Base-by-base conservation (phyloP, 1,140 invertebrate species). In the Ylistrum balloti region DNA sequence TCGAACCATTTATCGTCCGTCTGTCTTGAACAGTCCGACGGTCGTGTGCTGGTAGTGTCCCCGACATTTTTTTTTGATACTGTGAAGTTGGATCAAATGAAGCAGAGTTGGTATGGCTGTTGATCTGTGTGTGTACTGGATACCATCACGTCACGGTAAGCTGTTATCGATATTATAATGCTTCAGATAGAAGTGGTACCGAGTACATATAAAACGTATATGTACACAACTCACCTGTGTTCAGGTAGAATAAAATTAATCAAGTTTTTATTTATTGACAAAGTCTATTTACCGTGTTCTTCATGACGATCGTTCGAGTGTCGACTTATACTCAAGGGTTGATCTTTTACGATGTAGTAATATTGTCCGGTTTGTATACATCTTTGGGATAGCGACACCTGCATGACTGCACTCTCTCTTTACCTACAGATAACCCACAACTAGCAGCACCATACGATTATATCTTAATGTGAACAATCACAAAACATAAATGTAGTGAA, bases 171-270 rank as follows among this genome's bases (percentile, higher is more conserved):
- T 74, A 74, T 74, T 28, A 38, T 38, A 13, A 11, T 74, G n/a
- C 22, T 74, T 11, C 22, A 74, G 22, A 74, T 3, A 74, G 56
- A 74, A 74, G 56, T 74, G 56, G 56, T 74, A 28, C 28, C n/a
- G 13, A 7, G 13, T 38, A 38, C 35, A 38, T 38, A 74, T 28
- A 74, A 74, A 74, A 28, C n/a, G 22, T 28, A 28, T 28, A 74
- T 5, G 56, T 74, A 74, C 9, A 74, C 56, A 74, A 74, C 56
- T 74, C 56, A 74, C 56, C 56, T 74, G 56, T 74, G 56, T n/a
- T 74, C 56, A 74, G 56, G 56, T 74, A 74, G 56, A 74, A n/a
- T 74, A 74, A 74, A 74, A 74, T 74, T 74, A 74, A 74, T 74
- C 56, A 74, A 74, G 56, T 74, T 74, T n/a, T 74, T 74, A 74